Conservation (phyloP, 2,888 invertebrate species). For the Heliconius hortense region DNA sequence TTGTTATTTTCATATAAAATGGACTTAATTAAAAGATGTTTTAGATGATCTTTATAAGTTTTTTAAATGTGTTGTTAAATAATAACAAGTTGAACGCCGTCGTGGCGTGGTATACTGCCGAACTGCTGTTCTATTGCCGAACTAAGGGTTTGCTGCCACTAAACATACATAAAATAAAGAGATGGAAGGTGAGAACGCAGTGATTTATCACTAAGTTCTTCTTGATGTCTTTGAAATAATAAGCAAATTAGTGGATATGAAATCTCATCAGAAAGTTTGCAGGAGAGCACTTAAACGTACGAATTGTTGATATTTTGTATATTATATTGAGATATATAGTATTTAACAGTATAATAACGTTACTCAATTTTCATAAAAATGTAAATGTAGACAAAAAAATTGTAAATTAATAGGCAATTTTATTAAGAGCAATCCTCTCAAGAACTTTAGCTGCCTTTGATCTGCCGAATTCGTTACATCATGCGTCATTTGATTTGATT, state of each 20-base stretch:
- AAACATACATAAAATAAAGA: no score
- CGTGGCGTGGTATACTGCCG: no score
- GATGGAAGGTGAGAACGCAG: neutral
- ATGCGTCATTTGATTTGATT: constrained; percentile 20
- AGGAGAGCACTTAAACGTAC: no score
- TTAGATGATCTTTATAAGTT: no score
- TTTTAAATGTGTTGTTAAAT: neutral
- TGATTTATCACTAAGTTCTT: neutral
- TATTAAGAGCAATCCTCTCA: neutral
- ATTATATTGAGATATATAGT: neutral
- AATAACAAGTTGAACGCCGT: neutral
- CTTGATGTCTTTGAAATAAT: neutral
- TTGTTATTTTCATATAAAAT: neutral
- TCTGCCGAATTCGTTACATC: constrained; percentile 5
- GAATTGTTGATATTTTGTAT: neutral
- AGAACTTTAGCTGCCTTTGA: neutral
- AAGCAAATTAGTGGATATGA: neutral
- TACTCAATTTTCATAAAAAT: neutral
- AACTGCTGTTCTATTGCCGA: no score
- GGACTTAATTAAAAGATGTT: neutral
- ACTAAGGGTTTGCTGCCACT: neutral
- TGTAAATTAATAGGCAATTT: neutral
- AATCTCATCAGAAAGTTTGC: no score
- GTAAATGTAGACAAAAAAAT: neutral
- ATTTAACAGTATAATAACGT: neutral